phyloP scores from a whole-genome alignment of 2,113 vertebrate genomes.

The rat (Rattus norvegicus) region DNA sequence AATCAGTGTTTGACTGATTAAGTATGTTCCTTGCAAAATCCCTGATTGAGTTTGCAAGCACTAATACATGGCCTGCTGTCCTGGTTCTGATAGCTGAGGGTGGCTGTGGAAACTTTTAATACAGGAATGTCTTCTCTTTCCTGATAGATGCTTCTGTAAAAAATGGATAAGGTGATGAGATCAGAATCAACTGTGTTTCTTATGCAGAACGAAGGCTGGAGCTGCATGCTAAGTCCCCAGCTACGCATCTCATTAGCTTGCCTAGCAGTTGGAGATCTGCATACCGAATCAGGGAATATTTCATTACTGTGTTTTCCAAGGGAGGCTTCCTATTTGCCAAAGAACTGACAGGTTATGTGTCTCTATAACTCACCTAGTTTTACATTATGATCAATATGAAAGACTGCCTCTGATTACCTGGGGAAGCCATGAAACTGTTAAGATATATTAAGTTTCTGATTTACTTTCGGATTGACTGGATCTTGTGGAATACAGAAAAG shows the following conservation, averaged over 20 bases:
- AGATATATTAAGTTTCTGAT: constrained; percentile 73
- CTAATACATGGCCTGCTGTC: constrained; percentile 63
- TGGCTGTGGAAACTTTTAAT: constrained; percentile 76
- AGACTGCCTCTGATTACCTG: constrained; percentile 80
- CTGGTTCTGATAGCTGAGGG: constrained; percentile 73
- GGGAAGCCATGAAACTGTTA: constrained; percentile 73
- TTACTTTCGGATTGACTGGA: constrained; percentile 83
- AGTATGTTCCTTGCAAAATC: constrained; percentile 66
- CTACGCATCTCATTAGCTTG: constrained; percentile 80
- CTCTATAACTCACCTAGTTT: constrained; percentile 78
- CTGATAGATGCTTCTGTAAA: constrained; percentile 79
- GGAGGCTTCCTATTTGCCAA: constrained; percentile 70
- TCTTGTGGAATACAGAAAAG: constrained; percentile 65
- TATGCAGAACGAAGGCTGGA: constrained; percentile 61
- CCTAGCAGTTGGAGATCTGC: constrained; percentile 71
- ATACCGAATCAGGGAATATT: constrained; percentile 75
- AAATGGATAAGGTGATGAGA: constrained; percentile 72
- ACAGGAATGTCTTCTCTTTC: constrained; percentile 70
- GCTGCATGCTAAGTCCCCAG: constrained; percentile 69
- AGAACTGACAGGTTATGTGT: constrained; percentile 74
- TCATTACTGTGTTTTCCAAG: constrained; percentile 75
- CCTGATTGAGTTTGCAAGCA: constrained; percentile 75
- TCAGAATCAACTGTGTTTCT: constrained; percentile 74
- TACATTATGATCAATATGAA: constrained; percentile 82
- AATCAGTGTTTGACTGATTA: constrained; percentile 76